Evolutionary conservation across 2,113 vertebrate species (phyloP), one percentile per base, ranked within the genome.

Genomic region (Phocoena phocoena): DNA sequence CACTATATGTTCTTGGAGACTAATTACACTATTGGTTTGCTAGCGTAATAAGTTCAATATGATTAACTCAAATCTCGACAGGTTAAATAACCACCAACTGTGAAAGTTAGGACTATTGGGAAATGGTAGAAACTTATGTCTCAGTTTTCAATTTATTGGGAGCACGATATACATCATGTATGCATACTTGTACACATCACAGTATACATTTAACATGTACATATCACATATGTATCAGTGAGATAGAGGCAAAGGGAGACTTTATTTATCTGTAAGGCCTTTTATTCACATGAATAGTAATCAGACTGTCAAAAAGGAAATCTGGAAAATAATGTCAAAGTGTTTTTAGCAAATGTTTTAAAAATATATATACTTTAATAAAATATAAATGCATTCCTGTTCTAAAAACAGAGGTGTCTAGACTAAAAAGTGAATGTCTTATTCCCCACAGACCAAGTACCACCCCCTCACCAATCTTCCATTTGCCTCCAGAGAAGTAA

Each of bases 341-440:
- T 92, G 17, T 95, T 96, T 96, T 94, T 63, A 88, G 70, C 65
- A 97, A 96, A 53, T 87, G 44, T 77, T 47, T 86, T 23, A 89
- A 93, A 85, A 83, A 89, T 93, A 53, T 93, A 62, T 95, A 80
- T 92, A 47, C 7, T 86, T 97, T 92, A 90, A 62, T 88, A 94
- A 94, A 96, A 97, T 55, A 80, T 93, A 96, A 96, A 77, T 93
- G 74, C 36, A 88, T 76, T 92, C 50, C 20, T 71, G 58, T 83
- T 96, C 76, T 94, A 85, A 95, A 97, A 97, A 50, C 73, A 82
- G 73, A 96, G 65, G 20, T 96, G 44, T 96, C 84, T 90, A 96
- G 65, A 93, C 90, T 92, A 86, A 84, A 93, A 95, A 93, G 31
- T 93, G 41, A 80, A 93, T 82, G 23, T 96, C 53, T 96, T 94